Evolutionary conservation across 2,113 vertebrate genomes (phyloP).

Genomic region (Ramphastos sulfuratus): DNA sequence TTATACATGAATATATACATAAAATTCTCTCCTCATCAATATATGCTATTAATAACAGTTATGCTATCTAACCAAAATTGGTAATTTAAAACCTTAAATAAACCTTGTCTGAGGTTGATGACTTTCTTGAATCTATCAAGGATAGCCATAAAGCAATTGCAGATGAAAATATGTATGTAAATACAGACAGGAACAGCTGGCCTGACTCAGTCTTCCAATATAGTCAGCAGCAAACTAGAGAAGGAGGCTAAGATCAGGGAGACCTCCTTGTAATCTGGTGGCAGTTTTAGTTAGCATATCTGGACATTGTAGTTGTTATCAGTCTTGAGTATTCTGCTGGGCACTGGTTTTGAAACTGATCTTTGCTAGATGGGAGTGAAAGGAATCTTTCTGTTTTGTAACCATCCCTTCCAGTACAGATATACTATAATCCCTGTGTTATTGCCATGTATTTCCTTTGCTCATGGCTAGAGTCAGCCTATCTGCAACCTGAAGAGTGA

Average conservation of each 20-base stretch:
- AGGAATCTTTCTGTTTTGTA: neutral
- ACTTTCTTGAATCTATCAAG: neutral
- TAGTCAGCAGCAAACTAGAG: neutral
- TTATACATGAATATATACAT: neutral
- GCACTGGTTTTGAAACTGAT: neutral
- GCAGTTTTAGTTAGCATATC: neutral
- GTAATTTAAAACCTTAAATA: neutral
- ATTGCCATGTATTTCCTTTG: fast-evolving
- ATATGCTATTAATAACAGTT: neutral
- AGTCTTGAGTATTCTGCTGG: neutral
- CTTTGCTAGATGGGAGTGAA: neutral
- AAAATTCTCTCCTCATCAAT: neutral
- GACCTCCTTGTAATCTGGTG: neutral
- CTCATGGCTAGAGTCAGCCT: neutral
- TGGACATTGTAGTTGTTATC: neutral
- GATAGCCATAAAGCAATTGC: neutral
- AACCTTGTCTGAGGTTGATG: neutral
- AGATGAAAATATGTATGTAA: neutral
- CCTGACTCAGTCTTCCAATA: neutral
- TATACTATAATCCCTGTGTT: neutral
- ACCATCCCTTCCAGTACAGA: neutral
- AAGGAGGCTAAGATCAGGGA: neutral
- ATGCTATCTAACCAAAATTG: neutral
- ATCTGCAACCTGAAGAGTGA: neutral
- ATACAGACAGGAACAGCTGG: neutral